Percentiles rank a stretch among this genome's conserved stretches.
These are phyloP conservation scores for Drosophila melanogaster DNA, from an alignment of 1,140 invertebrate species.

Conservation along the genomic window Release_6_plus_ISO1_MT NT_033779.5:6156001-6156500, in stretches of 20 bases:
- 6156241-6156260: background rate
- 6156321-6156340: constrained; percentile 30
- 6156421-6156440: constrained; percentile 9
- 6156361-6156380: constrained; percentile 51
- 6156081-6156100: constrained; percentile 82
- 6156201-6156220: constrained; percentile 70
- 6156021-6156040: constrained; percentile 53
- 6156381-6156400: constrained; percentile 34
- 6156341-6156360: constrained; percentile 61
- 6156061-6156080: constrained; percentile 77
- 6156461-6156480: constrained; percentile 69
- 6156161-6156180: constrained; percentile 44
- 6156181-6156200: constrained; percentile 65
- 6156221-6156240: constrained; percentile 23
- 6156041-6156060: constrained; percentile 32
- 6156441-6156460: constrained; percentile 43
- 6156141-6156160: constrained; percentile 8
- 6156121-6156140: constrained; percentile 26
- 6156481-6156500: constrained; percentile 82
- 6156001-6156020: constrained; percentile 72
- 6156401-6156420: background rate
- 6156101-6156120: constrained; percentile 75
- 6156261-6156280: too few relatives aligned
- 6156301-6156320: constrained; percentile 25
- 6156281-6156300: constrained; percentile 24